phyloP scores from a whole-genome alignment of 2,797 vertebrate species.

The Otolemur crassicaudatus region DNA sequence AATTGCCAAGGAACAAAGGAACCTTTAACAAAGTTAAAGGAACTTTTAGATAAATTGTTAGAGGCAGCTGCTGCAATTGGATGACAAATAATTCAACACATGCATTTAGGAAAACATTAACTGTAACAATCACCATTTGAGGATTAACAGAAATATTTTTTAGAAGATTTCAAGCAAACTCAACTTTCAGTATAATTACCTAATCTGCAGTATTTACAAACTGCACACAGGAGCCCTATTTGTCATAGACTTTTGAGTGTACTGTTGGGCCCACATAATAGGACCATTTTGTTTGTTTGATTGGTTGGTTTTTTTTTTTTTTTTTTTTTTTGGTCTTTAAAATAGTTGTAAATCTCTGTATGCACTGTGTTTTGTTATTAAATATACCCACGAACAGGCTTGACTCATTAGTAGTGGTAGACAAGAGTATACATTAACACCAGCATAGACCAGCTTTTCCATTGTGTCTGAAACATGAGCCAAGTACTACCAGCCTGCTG shows the following conservation, averaged over 20 bases:
- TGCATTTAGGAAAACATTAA: not conserved
- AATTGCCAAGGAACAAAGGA: not conserved
- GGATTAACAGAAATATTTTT: too few relatives aligned
- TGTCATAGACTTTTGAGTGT: not conserved
- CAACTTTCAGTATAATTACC: too few relatives aligned
- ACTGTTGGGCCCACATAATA: not conserved
- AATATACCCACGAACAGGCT: not conserved
- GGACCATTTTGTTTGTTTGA: not conserved
- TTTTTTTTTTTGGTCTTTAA: not conserved
- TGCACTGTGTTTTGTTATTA: not conserved
- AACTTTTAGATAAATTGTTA: not conserved
- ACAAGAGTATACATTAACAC: not conserved
- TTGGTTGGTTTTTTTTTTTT: too few relatives aligned
- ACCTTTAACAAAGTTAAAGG: not conserved
- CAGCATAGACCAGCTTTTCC: not conserved
- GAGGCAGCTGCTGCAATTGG: not conserved
- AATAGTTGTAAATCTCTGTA: not conserved
- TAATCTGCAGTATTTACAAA: too few relatives aligned
- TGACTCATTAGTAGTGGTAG: not conserved
- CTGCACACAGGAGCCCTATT: too few relatives aligned
- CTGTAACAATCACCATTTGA: not conserved
- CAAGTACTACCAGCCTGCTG: not conserved
- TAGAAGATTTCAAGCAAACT: too few relatives aligned
- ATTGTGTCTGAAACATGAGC: not conserved
- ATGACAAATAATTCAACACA: not conserved